Evolutionary conservation across 92 coral and sea anemone genomes (phyloP), one percentile per base, ranked within the genome.

Genomic region (Anthopleura xanthogrammica): DNA sequence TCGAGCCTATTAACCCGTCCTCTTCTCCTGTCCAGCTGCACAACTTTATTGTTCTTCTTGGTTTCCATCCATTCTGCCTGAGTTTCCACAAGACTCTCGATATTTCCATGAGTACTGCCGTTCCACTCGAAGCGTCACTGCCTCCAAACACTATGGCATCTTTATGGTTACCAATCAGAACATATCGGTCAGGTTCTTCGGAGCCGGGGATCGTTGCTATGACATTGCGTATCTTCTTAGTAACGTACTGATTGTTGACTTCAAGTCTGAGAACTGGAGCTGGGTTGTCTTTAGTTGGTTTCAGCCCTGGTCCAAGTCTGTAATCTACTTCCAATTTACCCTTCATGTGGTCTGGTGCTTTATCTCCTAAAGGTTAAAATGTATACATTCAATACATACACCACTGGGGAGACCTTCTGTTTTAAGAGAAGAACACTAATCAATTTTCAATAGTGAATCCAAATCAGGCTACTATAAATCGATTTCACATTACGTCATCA

Each of bases 21-120:
- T 90, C 93, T 43, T 90, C 93, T 5, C 80, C 93, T 2, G 90
- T 90, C 78, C 89, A 90, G 77, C 88, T 90, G 72, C 93, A 90
- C 39, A 90, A 52, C 87, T 90, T 90, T 54, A 90, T 87, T 16
- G 90, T 84, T 50, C 93, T 77, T 16, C 84, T 79, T 12, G 93
- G 93, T 79, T 76, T 85, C 93, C 93, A 90, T 12, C 93, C 93
- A 54, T 84, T 52, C 66, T 86, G 75, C 39, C 75, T 17, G 20
- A 90, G 88, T 36, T 39, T 20, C 1, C 79, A 29, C 13, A 90
- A 29, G 56, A 90, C 70, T 46, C 93, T 72, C n/a, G 90, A 60
- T 60, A 89, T 87, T 29, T 90, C 93, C 57, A 60, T 50, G 43
- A 90, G 77, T 13, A 86, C 74, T 19, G 93, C 39, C 0, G 77